phyloP scores from a whole-genome alignment of 1,140 invertebrate species.

The Drosophila ogumai region DNA sequence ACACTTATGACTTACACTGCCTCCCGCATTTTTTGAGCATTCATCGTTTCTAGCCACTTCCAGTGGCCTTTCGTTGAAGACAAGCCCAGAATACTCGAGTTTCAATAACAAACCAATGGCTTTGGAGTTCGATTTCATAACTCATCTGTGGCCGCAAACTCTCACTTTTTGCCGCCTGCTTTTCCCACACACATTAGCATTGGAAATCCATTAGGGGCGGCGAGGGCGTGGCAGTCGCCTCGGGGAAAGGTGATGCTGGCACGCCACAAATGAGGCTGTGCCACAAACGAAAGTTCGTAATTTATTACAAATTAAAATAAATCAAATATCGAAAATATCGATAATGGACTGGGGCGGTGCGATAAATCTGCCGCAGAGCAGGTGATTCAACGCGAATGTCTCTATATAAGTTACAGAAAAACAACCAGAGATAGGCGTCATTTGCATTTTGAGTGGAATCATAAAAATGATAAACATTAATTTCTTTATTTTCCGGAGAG shows the following conservation, averaged over 20 bases:
- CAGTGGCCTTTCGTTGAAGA: slow-evolving; percentile 35
- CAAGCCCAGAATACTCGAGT: slow-evolving; percentile 36
- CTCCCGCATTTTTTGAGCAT: slow-evolving; percentile 22
- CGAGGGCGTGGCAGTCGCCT: slow-evolving; percentile 31
- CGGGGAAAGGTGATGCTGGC: slow-evolving; percentile 13
- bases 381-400: slow-evolving; percentile 50
- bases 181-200: slow-evolving; percentile 67
- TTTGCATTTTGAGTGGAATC: slow-evolving; percentile 71
- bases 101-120: slow-evolving; percentile 40
- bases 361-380: slow-evolving; percentile 34
- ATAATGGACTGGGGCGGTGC: slow-evolving; percentile 33
- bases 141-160: slow-evolving; percentile 58
- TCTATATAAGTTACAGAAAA: slow-evolving; percentile 42
- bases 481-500: slow-evolving; percentile 60
- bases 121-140: slow-evolving; percentile 65
- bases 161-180: slow-evolving; percentile 60
- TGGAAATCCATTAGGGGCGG: slow-evolving; percentile 62
- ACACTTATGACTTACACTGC: slow-evolving; percentile 20
- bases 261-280: slow-evolving; percentile 30
- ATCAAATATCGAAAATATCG: slow-evolving; percentile 62
- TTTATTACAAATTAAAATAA: slow-evolving; percentile 82
- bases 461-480: slow-evolving; percentile 75
- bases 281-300: slow-evolving; percentile 67
- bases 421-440: slow-evolving; percentile 41
- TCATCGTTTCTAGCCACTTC: slow-evolving; percentile 32